Percentiles rank a stretch among this genome's conserved stretches.
phyloP scores from a whole-genome alignment of 2,888 invertebrate species.

The Zhuqinia jingwanae region DNA sequence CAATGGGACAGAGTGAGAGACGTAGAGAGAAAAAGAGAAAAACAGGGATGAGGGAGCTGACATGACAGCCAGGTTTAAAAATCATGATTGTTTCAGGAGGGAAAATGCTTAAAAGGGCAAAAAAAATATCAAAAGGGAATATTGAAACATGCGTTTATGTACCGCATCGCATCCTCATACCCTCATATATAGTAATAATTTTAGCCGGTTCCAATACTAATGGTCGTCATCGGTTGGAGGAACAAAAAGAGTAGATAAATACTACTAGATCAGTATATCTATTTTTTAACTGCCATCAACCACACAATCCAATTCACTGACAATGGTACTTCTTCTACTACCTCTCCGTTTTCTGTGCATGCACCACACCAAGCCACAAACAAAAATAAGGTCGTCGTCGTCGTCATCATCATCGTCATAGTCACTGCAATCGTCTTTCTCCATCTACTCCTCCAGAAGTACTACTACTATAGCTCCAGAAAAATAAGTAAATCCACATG shows the following conservation, averaged over 20 bases:
- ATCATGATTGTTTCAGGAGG: too few relatives aligned
- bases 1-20: too few relatives aligned
- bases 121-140: too few relatives aligned
- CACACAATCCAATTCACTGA: neutral
- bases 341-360: neutral
- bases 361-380: neutral
- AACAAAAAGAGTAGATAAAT: slow-evolving; percentile 27
- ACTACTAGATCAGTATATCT: neutral
- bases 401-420: slow-evolving; percentile 13
- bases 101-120: neutral
- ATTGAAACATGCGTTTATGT: too few relatives aligned
- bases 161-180: too few relatives aligned
- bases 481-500: neutral
- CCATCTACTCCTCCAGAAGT: neutral
- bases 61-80: too few relatives aligned
- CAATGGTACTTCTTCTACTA: too few relatives aligned
- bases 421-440: neutral
- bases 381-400: slow-evolving; percentile 29
- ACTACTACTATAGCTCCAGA: neutral
- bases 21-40: too few relatives aligned
- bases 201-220: too few relatives aligned
- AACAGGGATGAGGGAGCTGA: too few relatives aligned
- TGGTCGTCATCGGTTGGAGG: slow-evolving; percentile 23
- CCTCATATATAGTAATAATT: too few relatives aligned
- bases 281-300: neutral